Base-by-base conservation (phyloP, 2,797 vertebrate species). In the Cyprinodon diabolis region DNA sequence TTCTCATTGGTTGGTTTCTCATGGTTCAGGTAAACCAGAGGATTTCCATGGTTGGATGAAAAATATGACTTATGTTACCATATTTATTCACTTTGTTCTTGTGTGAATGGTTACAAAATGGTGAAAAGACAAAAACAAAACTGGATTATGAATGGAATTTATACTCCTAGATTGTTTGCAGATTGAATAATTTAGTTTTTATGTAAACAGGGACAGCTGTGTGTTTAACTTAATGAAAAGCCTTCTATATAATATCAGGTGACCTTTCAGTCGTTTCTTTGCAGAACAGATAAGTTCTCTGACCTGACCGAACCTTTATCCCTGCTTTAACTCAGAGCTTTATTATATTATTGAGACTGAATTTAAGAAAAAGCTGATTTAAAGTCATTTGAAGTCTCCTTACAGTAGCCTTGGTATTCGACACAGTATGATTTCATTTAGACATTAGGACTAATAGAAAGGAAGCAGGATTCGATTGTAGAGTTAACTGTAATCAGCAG, bases 311-410 rank as follows among this genome's bases (percentile, higher is more conserved):
- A 37, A 40, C 12, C 13, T 62, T 63, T 54, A 5, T 75, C 48
- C 66, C 25, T 1, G 21, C 21, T 75, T 67, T 17, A 79, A 47
- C 69, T 13, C 12, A 25, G n/a, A 37, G 4, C 17, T 69, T 67
- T 2, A 66, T 76, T 69, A 68, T 21, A 63, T 37, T 76, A 49
- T 67, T 48, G 63, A 19, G 35, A 69, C 57, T 71, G 21, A 45
- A 72, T 76, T 55, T 35, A 10, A 66, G 66, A 37, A 43, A 21
- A 15, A 66, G n/a, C n/a, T 45, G 51, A 35, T 43, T 56, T 35
- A 73, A 66, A 56, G 4, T 47, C 30, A 47, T 48, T 19, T 13
- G n/a, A 52, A 55, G 40, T 30, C 21, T 17, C 10, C 25, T 30
- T 30, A 30, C 30, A 30, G 30, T 30, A 30, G 30, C 30, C 30